A percentile compares a stretch with the other conserved stretches of the same genome.
phyloP scores from a whole-genome alignment of 2,113 vertebrate species.

The Sigmodon hispidus region DNA sequence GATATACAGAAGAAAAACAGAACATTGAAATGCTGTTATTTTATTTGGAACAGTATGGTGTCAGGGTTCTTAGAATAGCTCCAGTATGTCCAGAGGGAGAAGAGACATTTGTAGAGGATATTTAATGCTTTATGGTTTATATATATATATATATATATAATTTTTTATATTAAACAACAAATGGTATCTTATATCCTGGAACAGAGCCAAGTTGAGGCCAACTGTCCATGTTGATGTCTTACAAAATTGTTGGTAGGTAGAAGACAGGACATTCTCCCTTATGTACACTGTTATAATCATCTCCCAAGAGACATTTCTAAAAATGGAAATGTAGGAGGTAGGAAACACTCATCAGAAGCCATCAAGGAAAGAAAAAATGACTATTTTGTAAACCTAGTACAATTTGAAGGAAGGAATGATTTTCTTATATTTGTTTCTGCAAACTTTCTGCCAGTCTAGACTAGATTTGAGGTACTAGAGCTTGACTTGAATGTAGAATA shows the following conservation, averaged over 20 bases:
- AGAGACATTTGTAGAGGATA: not conserved
- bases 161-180: conserved; percentile 10
- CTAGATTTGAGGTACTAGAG: not conserved
- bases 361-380: not conserved
- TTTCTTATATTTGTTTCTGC: not conserved
- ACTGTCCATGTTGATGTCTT: not conserved
- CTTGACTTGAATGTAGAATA: not conserved
- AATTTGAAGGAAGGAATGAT: not conserved
- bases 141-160: too few species aligned
- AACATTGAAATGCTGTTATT: not conserved
- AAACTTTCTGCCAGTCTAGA: not conserved
- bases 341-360: not conserved
- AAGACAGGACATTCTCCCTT: not conserved
- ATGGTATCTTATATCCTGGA: not conserved
- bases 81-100: conserved; percentile 10
- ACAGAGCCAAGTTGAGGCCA: not conserved
- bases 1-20: not conserved
- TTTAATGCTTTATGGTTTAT: conserved; percentile 5
- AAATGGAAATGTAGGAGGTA: conserved; percentile 8
- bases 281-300: not conserved
- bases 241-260: not conserved
- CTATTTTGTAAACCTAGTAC: not conserved
- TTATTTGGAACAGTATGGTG: not conserved
- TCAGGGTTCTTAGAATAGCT: not conserved
- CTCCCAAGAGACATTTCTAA: not conserved